Evolutionary conservation across 2,888 invertebrate species (phyloP).

Genomic region (Eristalis arbustorum): DNA sequence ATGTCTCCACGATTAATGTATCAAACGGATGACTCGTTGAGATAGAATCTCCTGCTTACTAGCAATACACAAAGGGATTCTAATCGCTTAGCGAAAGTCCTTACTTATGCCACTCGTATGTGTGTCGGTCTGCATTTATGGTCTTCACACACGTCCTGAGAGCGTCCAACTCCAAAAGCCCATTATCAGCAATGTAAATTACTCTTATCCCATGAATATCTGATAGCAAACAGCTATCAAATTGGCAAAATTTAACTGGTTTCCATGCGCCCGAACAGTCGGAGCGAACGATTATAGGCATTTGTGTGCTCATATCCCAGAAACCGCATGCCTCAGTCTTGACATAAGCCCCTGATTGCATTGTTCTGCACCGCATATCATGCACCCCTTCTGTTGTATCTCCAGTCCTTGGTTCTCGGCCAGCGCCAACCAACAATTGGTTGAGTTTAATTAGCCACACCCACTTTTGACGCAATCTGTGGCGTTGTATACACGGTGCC

Average conservation of each 20-base stretch:
- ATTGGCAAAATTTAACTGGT: neutral
- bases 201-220: neutral
- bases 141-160: too few species aligned
- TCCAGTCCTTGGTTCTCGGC: neutral
- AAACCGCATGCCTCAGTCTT: slow-evolving; percentile 31
- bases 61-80: neutral
- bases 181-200: neutral
- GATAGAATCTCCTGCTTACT: neutral
- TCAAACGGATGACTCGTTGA: neutral
- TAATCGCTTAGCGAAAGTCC: neutral
- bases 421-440: neutral
- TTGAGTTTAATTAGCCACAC: slow-evolving; percentile 56
- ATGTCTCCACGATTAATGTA: neutral
- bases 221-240: neutral
- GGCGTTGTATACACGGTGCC: slow-evolving; percentile 31
- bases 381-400: neutral
- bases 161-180: neutral
- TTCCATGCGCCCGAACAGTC: neutral
- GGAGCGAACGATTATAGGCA: slow-evolving; percentile 2
- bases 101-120: neutral
- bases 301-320: slow-evolving; percentile 19
- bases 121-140: neutral
- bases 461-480: slow-evolving; percentile 41
- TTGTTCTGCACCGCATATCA: neutral
- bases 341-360: slow-evolving; percentile 35